phyloP scores from a whole-genome alignment of 2,113 vertebrate species.

The Chamaetylas fuelleborni region DNA sequence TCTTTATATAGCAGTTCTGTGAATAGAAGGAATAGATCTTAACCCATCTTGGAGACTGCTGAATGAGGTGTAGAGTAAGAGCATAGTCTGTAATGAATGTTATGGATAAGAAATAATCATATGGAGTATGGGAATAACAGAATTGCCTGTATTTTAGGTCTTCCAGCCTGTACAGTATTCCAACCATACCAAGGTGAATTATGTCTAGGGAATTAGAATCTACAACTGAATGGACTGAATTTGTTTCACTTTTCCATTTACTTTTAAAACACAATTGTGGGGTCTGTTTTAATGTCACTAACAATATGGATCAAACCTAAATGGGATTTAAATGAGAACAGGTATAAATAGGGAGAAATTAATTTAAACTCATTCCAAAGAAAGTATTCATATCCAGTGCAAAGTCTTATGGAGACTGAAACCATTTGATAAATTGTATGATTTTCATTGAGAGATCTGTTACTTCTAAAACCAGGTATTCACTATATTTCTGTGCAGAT shows the following conservation, averaged over 20 bases:
- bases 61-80: neutral
- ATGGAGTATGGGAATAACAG: neutral
- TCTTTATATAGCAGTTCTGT: slow-evolving; percentile 1
- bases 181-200: neutral
- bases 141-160: neutral
- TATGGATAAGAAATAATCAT: neutral
- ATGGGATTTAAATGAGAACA: neutral
- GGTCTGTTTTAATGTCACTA: neutral
- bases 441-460: neutral
- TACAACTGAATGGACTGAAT: neutral
- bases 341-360: neutral
- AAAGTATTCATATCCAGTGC: neutral
- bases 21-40: neutral
- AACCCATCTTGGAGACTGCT: neutral
- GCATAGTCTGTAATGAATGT: neutral
- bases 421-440: neutral
- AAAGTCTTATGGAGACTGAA: neutral
- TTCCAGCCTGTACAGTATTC: neutral
- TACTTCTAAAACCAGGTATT: neutral
- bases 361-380: neutral
- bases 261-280: neutral
- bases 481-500: neutral
- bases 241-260: neutral
- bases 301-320: neutral
- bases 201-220: neutral